Base-by-base conservation (phyloP, 2,113 vertebrate genomes). In the Sorex fumeus region DNA sequence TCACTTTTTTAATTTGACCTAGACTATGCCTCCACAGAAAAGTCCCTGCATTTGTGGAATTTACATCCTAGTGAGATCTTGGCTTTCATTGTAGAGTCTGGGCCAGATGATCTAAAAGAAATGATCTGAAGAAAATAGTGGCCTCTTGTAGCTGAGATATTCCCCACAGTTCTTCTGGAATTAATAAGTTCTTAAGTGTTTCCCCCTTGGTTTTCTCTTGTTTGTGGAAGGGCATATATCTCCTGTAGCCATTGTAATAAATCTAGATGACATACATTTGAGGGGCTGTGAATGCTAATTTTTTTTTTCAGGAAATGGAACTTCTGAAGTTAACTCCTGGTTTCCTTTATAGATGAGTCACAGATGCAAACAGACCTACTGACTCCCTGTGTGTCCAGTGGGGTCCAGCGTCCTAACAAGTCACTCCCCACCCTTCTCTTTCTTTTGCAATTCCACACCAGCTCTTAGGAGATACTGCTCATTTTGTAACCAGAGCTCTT, bases 71-170 rank as follows among this genome's bases (percentile, higher is more conserved):
- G 34, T 78, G 43, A 15, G 62, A 47, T 36, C 53, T 76, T 23
- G 50, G 34, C 8, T 94, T 82, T 90, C 0, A 30, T 66, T 81
- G 72, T 72, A 71, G 75, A 79, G 86, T 88, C 66, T 75, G n/a
- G 40, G 12, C 81, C 30, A 1, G 1, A 78, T 72, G 12, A 57
- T 16, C 60, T 76, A 70, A 36, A 88, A 88, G 40, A 88, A 89
- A 69, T 36, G 27, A 62, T 62, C 72, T 86, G 84, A 90, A 85
- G 79, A 75, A 71, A 84, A 80, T 64, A 53, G 2, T 74, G 9
- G 3, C 12, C 70, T 32, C 0, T 34, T 32, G 50, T 25, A 5
- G 4, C 23, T 34, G 34, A 76, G 3, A 2, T 57, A 66, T 80
- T 91, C 88, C 28, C 40, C 69, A 28, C 23, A 23, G 6, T 69